Evolutionary conservation across 2,888 invertebrate species (phyloP), one percentile per base, ranked within the genome.

Genomic region (Pristionchus arcanus): DNA sequence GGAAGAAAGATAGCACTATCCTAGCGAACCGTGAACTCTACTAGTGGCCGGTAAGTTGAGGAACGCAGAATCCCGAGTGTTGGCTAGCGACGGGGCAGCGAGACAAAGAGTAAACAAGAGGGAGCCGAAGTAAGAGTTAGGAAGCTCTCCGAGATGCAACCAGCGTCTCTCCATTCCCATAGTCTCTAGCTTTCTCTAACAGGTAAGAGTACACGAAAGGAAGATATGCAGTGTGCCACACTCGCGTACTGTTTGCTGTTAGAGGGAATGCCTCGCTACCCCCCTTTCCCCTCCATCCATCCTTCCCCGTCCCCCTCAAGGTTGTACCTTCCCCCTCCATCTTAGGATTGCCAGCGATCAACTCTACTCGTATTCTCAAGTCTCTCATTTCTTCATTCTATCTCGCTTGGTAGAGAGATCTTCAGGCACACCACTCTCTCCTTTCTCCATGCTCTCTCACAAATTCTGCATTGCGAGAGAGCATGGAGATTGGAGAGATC

Each of bases 81-180:
- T 81, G 81, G 81, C n/a, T 25, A 28, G 37, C 77, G 34, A 28
- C n/a, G 49, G 49, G 28, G 49, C n/a, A n/a, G n/a, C 25, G 49
- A 81, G 81, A 81, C 81, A 81, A 81, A 81, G 28, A 28, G 81
- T 81, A 81, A 81, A 81, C 49, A 81, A 25, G 28, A 19, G 31
- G 34, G 34, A 4, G n/a, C n/a, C 34, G 13, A 7, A 31, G 71
- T 31, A 71, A 71, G 81, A 81, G 49, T 42, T 53, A 34, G 81
- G 49, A 81, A 42, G 81, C 81, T 81, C n/a, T n/a, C 81, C 21
- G 81, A 25, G 81, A 81, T 81, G 81, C 81, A 81, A 81, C 81
- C 49, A n/a, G 16, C 4, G 25, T 42, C 77, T 77, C 77, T 77
- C 25, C 49, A n/a, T 81, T 34, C 49, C 49, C 81, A 28, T n/a